Conservation (phyloP, 2,888 invertebrate species). For the Timema cristinae region DNA sequence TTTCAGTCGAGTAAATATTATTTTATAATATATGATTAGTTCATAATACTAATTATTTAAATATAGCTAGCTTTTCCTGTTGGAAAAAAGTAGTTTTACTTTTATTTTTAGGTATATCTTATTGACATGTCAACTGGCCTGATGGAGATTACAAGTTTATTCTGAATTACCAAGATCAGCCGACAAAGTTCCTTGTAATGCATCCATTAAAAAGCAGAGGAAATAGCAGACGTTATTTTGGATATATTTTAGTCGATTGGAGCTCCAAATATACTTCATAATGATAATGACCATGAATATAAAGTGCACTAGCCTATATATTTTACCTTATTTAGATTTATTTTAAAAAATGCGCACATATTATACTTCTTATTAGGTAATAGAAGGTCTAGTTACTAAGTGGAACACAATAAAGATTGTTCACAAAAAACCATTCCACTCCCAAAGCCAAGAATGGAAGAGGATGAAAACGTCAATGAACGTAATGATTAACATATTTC, state of each 20-base stretch:
- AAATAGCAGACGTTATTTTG: not conserved
- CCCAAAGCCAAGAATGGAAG: not conserved
- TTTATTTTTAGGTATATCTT: not conserved
- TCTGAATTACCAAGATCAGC: not conserved
- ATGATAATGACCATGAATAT: not conserved
- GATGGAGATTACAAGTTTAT: constrained; percentile 1
- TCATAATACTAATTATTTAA: too few relatives aligned
- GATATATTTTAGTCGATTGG: not conserved
- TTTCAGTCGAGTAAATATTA: too few relatives aligned
- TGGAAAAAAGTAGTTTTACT: too few relatives aligned
- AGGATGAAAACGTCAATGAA: not conserved
- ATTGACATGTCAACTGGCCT: not conserved
- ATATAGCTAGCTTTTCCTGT: too few relatives aligned
- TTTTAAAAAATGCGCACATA: not conserved
- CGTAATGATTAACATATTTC: not conserved
- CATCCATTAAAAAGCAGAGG: constrained; percentile 2
- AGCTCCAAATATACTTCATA: not conserved
- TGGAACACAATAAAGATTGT: not conserved
- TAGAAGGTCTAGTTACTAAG: not conserved
- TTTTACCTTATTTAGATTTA: not conserved
- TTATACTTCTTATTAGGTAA: not conserved
- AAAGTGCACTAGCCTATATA: not conserved
- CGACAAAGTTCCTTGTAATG: not conserved
- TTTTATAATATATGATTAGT: too few relatives aligned
- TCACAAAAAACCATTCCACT: constrained; percentile 9